These are phyloP conservation scores for Heliconius himera DNA, from an alignment of 1,140 invertebrate genomes.

Conservation along the genomic window DNA sequence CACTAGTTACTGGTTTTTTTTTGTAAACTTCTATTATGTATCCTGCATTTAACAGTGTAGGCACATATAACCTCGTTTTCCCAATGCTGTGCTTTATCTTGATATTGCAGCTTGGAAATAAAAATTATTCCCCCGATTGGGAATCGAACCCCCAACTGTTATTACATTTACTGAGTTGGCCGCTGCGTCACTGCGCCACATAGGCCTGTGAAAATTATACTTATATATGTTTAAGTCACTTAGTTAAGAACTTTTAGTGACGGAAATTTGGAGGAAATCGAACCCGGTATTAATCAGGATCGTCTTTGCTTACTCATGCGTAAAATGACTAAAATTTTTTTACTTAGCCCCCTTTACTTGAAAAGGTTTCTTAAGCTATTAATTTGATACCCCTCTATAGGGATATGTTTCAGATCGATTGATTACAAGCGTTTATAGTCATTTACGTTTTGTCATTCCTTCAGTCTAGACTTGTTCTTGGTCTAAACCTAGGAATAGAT, in stretches of 20 bases:
- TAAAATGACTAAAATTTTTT: not conserved
- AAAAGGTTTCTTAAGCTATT: slow-evolving; percentile 12
- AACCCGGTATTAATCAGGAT: not conserved
- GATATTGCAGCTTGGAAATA: no score
- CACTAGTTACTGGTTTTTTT: no score
- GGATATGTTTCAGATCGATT: not conserved
- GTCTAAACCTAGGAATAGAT: not conserved
- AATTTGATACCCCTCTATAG: not conserved
- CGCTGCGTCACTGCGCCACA: no score
- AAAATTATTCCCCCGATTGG: no score
- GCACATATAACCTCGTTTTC: no score
- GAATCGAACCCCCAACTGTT: not conserved
- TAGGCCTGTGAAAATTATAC: no score
- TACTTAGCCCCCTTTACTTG: not conserved
- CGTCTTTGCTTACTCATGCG: not conserved
- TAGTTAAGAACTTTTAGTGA: not conserved
- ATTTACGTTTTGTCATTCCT: not conserved
- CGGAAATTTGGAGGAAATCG: not conserved
- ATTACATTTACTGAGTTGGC: not conserved
- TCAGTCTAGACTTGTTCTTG: not conserved
- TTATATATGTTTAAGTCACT: not conserved
- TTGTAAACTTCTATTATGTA: no score
- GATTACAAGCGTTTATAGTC: not conserved
- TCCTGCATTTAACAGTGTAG: no score
- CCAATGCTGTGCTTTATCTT: no score